A percentile compares a stretch with the other conserved stretches of the same genome.
Evolutionary conservation across 2,888 invertebrate genomes (phyloP).

Genomic region (Chrysolina oricalcia): DNA sequence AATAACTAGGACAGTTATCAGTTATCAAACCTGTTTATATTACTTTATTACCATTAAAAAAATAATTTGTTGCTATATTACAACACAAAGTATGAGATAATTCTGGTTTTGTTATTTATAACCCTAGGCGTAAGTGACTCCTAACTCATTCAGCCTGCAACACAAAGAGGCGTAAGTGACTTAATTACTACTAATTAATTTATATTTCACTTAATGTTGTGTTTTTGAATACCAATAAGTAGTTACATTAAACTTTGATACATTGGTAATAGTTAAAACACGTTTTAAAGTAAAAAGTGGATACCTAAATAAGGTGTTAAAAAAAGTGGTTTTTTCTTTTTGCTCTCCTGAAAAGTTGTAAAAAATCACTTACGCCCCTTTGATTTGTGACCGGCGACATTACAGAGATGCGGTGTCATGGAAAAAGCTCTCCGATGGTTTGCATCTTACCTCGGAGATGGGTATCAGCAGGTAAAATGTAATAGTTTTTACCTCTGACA

Average conservation of each 20-base stretch:
- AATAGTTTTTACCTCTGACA: too few relatives aligned
- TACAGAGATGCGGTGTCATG: too few relatives aligned
- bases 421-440: too few relatives aligned
- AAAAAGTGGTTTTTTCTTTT: background rate
- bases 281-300: slow-evolving; percentile 1
- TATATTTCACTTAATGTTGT: slow-evolving; percentile 1
- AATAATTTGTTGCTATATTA: slow-evolving; percentile 1
- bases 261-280: background rate
- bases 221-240: background rate
- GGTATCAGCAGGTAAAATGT: too few relatives aligned
- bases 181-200: slow-evolving; percentile 1
- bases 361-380: background rate
- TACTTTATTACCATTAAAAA: background rate
- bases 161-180: background rate
- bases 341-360: background rate
- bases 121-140: slow-evolving; percentile 1
- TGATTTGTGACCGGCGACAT: too few relatives aligned
- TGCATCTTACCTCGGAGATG: too few relatives aligned
- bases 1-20: background rate
- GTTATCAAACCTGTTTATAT: slow-evolving; percentile 1
- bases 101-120: slow-evolving; percentile 1
- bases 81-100: background rate
- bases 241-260: background rate
- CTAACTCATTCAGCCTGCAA: slow-evolving; percentile 1
- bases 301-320: background rate